A percentile compares a stretch with the other conserved stretches of the same genome.
Conservation (phyloP, 2,888 invertebrate genomes). For the Entomobrya proxima region DNA sequence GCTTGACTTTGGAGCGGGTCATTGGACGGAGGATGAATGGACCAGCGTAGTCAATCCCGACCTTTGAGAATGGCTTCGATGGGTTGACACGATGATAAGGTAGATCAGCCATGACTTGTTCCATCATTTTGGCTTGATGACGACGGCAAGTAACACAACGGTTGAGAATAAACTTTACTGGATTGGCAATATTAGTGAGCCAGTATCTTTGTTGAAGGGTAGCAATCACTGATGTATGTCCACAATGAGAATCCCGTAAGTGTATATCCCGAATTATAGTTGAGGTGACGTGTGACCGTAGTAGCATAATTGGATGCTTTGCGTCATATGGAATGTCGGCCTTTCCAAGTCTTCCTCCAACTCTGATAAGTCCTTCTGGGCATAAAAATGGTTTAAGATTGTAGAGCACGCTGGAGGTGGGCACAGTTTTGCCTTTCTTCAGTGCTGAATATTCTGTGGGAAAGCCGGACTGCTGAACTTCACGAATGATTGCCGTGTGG, state of each 20-base stretch:
- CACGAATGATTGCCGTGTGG: neutral
- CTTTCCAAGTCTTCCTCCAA: neutral
- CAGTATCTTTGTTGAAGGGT: neutral
- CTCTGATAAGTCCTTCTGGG: neutral
- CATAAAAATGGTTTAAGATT: neutral
- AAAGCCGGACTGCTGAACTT: neutral
- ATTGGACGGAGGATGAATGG: slow-evolving; percentile 2
- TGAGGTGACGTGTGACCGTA: neutral
- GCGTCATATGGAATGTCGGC: neutral
- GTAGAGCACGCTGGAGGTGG: neutral
- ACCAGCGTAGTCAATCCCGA: too few species aligned
- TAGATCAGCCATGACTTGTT: slow-evolving; percentile 35
- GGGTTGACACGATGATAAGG: slow-evolving; percentile 16
- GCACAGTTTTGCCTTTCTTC: neutral
- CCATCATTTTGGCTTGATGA: neutral
- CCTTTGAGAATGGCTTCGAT: slow-evolving; percentile 5
- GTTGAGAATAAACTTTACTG: neutral
- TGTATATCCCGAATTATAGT: neutral
- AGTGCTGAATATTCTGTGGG: neutral
- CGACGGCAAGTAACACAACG: slow-evolving; percentile 12
- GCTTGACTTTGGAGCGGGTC: neutral
- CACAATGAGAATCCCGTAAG: neutral
- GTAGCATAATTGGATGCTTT: neutral
- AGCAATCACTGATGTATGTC: neutral
- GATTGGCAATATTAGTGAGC: neutral